Evolutionary conservation across 2,888 invertebrate species (phyloP).

Genomic region (Beris chalybata): DNA sequence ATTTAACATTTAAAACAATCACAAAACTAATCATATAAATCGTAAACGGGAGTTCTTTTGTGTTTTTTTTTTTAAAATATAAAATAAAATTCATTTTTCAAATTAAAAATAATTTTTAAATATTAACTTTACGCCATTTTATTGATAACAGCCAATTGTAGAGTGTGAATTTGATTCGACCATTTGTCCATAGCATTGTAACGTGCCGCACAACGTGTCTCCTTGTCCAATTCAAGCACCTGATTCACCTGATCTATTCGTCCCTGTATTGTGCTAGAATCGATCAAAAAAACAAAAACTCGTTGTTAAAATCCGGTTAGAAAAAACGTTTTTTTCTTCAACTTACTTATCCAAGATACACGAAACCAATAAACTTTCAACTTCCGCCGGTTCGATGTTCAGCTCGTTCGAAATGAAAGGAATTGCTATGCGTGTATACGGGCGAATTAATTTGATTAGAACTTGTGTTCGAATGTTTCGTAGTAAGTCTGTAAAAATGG

Average conservation of each 20-base stretch:
- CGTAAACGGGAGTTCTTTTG: background rate
- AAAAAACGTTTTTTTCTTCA: background rate
- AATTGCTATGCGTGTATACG: slow-evolving; percentile 97
- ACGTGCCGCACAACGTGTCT: slow-evolving; percentile 79
- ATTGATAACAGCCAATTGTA: slow-evolving; percentile 88
- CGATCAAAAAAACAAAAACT: background rate
- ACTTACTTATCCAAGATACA: slow-evolving; percentile 96
- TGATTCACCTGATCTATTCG: slow-evolving; percentile 93
- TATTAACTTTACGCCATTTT: slow-evolving; percentile 75
- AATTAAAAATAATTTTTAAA: slow-evolving; percentile 4
- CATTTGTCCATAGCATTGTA: slow-evolving; percentile 95
- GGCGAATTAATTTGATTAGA: slow-evolving; percentile 93
- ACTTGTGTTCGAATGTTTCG: slow-evolving; percentile 97
- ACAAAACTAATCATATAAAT: background rate
- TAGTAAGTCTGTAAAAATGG: slow-evolving; percentile 71
- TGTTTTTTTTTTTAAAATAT: background rate
- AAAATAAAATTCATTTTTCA: too few species aligned
- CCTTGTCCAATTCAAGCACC: slow-evolving; percentile 83
- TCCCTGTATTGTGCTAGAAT: slow-evolving; percentile 75
- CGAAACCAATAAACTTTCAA: slow-evolving; percentile 93
- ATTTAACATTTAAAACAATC: background rate
- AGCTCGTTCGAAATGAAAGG: slow-evolving; percentile 95
- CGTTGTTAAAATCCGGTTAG: background rate
- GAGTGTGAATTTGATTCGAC: slow-evolving; percentile 85
- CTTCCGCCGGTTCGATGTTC: slow-evolving; percentile 91